Conservation (phyloP, 2,113 vertebrate species). For the Nothoprocta pentlandii region DNA sequence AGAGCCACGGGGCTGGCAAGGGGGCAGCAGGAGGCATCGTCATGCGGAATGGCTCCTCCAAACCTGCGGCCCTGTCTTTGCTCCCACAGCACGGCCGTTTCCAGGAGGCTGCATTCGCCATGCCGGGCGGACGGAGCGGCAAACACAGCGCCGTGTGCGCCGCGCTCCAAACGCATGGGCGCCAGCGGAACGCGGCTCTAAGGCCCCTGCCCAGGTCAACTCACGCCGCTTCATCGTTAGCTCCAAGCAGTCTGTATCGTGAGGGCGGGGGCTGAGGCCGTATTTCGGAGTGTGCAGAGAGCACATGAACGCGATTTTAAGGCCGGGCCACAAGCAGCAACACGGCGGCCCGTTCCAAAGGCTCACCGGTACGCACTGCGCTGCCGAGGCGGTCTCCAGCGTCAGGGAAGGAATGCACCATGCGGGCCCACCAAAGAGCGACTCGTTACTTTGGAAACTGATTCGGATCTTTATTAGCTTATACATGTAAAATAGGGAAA, state of each 20-base stretch:
- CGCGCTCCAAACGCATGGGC: neutral
- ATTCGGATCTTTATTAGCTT: neutral
- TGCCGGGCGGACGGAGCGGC: neutral
- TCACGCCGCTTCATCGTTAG: neutral
- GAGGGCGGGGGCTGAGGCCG: rapidly evolving
- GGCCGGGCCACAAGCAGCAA: neutral
- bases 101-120: constrained; percentile 13
- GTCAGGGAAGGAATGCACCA: constrained; percentile 4
- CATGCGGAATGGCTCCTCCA: neutral
- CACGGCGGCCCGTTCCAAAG: neutral
- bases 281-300: neutral
- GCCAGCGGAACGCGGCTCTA: neutral
- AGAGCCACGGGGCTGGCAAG: neutral
- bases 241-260: neutral
- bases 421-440: no score
- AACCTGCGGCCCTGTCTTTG: neutral
- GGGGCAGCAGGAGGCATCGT: neutral
- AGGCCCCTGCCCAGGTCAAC: neutral
- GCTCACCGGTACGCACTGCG: constrained; percentile 8
- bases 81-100: constrained; percentile 29
- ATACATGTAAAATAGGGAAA: neutral
- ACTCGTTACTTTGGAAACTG: neutral
- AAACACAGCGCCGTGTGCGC: neutral
- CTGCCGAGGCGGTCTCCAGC: neutral
- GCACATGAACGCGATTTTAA: neutral